Evolutionary conservation across 2,888 invertebrate genomes (phyloP), one percentile per base, ranked within the genome.

Genomic region (Myopa tessellatipennis): DNA sequence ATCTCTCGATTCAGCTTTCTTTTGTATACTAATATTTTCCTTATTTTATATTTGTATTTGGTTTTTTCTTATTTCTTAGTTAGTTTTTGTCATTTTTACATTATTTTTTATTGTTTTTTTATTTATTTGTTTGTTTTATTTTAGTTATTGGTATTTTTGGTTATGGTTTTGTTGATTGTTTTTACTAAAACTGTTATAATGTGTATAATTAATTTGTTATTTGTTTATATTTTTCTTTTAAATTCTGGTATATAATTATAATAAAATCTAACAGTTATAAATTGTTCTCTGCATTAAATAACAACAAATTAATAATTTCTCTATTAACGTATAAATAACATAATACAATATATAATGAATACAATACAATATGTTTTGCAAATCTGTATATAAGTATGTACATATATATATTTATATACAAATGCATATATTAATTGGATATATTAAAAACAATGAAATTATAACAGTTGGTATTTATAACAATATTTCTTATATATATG

Each of bases 21-120:
- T 77, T 77, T 67, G 40, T 60, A 58, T 77, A 72, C 45, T 40
- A 61, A 58, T 61, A 40, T 65, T 67, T 72, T 77, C 65, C 45
- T 52, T 77, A 26, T 71, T 65, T 26, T 71, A 60, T 36, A 61
- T 61, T 70, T 60, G 7, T 58, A 12, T 61, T 50, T 63, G n/a
- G 38, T 36, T 18, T 34, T 73, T 61, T 61, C 5, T 61, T 40
- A n/a, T 26, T 55, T 26, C n/a, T 16, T 5, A 8, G 65, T 50
- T 4, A 45, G 12, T 16, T 52, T 63, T 38, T 4, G 18, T 63
- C n/a, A 3, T 16, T 74, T 45, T 45, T 45, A 45, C 10, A 71
- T n/a, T 16, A n/a, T 45, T 52, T 26, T n/a, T 50, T 26, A 50
- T 45, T 26, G 45, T 26, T 69, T 8, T 50, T 26, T 10, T 50